Base-by-base conservation (phyloP, 2,113 vertebrate genomes). In the Ceuthmochares aereus region DNA sequence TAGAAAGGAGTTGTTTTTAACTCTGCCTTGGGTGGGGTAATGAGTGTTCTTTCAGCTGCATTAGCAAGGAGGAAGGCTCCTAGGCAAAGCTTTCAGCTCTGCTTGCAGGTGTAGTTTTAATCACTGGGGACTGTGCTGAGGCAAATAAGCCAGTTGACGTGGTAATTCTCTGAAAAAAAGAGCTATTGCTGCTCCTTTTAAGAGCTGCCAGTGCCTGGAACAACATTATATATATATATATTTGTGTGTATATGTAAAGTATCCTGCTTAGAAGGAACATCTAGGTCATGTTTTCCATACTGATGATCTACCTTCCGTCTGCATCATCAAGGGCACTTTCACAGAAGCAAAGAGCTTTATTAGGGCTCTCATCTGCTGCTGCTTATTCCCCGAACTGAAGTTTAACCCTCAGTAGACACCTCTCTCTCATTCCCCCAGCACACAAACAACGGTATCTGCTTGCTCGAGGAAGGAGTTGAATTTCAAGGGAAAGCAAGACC, bases 61-160 rank as follows among this genome's bases (percentile, higher is more conserved):
- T 84, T 91, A 95, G 85, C 75, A 58, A 89, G 54, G 58, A 63
- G 60, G 42, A 82, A 93, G 82, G 45, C 78, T 95, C 45, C 32
- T 30, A 87, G 89, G 84, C 81, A 96, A 66, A 91, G 90, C 87
- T 94, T 89, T 84, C 84, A 93, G 93, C 70, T 85, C 42, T 40
- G 42, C 89, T 76, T 82, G 81, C 69, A 94, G 78, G 82, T 93
- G 82, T 77, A 94, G 75, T 82, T 96, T 91, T 90, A 96, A 96
- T 96, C 90, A 80, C 90, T 30, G 42, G 75, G 67, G 90, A 93
- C 81, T 82, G 13, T 34, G 63, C 78, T 1, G 20, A 86, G 82
- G 78, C 58, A 91, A 89, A 84, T 63, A 82, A 68, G 84, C 49
- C 75, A 90, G 84, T 84, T 75, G 67, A 88, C 83, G 80, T 86